Conservation (phyloP, 1,140 invertebrate genomes). For the Elymnias hypermnestra region DNA sequence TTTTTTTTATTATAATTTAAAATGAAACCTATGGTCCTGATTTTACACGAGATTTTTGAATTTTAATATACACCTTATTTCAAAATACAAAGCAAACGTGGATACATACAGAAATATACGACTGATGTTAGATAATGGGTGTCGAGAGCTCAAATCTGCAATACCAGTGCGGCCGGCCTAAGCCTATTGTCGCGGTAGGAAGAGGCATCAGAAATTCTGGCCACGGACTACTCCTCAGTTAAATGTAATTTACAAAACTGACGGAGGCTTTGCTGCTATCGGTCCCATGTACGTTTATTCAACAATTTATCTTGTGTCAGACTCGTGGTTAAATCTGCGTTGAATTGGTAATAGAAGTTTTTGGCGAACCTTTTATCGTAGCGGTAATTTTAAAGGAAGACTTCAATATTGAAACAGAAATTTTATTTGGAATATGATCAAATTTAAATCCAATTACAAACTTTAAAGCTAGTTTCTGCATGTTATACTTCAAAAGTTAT, state of each 20-base stretch:
- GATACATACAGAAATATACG: slow-evolving; percentile 29
- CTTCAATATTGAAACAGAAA: too few species aligned
- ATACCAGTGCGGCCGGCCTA: slow-evolving; percentile 32
- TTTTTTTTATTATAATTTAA: too few species aligned
- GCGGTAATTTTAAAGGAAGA: too few species aligned
- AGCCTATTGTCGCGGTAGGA: slow-evolving; percentile 56
- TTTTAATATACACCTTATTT: too few species aligned
- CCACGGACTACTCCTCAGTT: slow-evolving; percentile 59
- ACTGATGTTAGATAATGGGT: slow-evolving; percentile 48
- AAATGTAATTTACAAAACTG: slow-evolving; percentile 72
- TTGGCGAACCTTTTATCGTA: too few species aligned
- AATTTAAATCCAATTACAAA: too few species aligned
- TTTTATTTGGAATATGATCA: too few species aligned
- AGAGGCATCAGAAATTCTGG: slow-evolving; percentile 56
- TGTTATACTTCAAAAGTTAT: too few species aligned
- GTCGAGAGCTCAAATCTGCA: slow-evolving; percentile 43
- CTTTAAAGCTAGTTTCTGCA: too few species aligned
- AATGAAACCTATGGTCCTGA: too few species aligned
- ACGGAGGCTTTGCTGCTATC: slow-evolving; percentile 53
- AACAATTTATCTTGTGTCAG: slow-evolving; percentile 27
- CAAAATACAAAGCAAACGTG: too few species aligned
- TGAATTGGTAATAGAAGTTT: background rate
- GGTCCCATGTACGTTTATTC: slow-evolving; percentile 45
- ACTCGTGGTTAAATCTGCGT: slow-evolving; percentile 8
- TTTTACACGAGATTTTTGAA: too few species aligned